Base-by-base conservation (phyloP, 2,888 invertebrate species). In the Parelbella ahira region DNA sequence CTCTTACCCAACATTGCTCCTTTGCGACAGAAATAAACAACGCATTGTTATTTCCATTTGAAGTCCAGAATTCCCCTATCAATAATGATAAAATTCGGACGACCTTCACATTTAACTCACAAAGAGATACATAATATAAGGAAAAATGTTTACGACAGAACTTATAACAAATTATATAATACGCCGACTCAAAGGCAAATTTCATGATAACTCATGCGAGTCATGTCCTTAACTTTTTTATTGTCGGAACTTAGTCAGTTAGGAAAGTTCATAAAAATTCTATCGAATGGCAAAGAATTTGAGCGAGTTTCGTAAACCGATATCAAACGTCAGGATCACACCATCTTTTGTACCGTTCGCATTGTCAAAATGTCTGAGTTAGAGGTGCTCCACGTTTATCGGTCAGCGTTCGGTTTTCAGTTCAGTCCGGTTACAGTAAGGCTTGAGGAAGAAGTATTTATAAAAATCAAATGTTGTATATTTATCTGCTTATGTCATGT, bases 241-340 rank as follows among this genome's bases (percentile, higher is more conserved):
- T 50, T 47, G 38, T 54, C 48, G 47, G 46, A 56, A 56, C 48
- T 51, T 47, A 37, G 36, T 32, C 38, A 37, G 42, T 44, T 56
- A 47, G 47, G 32, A 51, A 62, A 66, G 54, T 65, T 68, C 54
- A 61, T 65, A 68, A 69, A 70, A 69, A 65, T 65, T 66, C 62
- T 63, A 63, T 68, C 53, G 58, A 59, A 62, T 61, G 50, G 57
- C 56, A 51, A 53, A 59, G 57, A 54, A 49, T 53, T 53, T 47
- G 27, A 47, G 45, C 34, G 47, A 54, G 56, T 59, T 56, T 47
- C 30, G 32, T 34, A 51, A 56, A 52, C 49, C 49, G 50, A 59
- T 58, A 55, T 48, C 51, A 43, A 45, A 53, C 58, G 65, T 67
- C 69, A 63, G 49, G 50, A 53, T 56, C 69, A 67, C 54, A 45